These are phyloP conservation scores for Catonia carolina DNA, from an alignment of 2,888 invertebrate species.

Conservation along the genomic window DNA sequence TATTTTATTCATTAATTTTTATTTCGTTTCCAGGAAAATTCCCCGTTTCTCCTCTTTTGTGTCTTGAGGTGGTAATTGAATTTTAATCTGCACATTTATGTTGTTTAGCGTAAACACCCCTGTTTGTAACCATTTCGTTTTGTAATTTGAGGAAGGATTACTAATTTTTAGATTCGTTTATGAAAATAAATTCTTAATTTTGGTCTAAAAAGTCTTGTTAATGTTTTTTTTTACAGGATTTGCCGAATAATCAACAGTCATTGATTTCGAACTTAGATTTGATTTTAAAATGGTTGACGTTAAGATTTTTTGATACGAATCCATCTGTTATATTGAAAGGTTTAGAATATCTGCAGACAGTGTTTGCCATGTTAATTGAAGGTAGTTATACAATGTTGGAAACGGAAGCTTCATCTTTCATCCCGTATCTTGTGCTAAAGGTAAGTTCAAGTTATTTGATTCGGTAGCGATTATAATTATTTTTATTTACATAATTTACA, in stretches of 20 bases:
- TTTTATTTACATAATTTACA: no score
- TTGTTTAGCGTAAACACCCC: no score
- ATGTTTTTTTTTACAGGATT: slow-evolving; percentile 47
- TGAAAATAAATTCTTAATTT: no score
- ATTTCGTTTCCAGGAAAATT: no score
- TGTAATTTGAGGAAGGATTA: no score
- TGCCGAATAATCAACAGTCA: slow-evolving; percentile 68
- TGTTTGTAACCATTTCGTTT: no score
- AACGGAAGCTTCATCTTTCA: slow-evolving; percentile 84
- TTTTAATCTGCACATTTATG: no score
- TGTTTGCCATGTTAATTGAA: slow-evolving; percentile 74
- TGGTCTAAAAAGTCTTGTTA: not conserved
- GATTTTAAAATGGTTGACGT: slow-evolving; percentile 91
- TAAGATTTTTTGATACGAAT: slow-evolving; percentile 97
- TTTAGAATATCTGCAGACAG: slow-evolving; percentile 80
- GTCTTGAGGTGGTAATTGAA: no score
- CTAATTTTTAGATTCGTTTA: no score
- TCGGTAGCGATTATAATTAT: no score
- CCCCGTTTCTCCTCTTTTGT: no score
- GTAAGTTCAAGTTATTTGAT: slow-evolving; percentile 47
- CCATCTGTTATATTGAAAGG: slow-evolving; percentile 93
- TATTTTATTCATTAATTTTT: no score
- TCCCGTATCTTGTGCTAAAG: slow-evolving; percentile 92
- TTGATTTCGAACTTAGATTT: slow-evolving; percentile 88
- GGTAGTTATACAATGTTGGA: slow-evolving; percentile 81